These are phyloP conservation scores for Patiria miniata DNA, from an alignment of 35 echinoderm and acorn worm species.

Conservation along the genomic window DNA sequence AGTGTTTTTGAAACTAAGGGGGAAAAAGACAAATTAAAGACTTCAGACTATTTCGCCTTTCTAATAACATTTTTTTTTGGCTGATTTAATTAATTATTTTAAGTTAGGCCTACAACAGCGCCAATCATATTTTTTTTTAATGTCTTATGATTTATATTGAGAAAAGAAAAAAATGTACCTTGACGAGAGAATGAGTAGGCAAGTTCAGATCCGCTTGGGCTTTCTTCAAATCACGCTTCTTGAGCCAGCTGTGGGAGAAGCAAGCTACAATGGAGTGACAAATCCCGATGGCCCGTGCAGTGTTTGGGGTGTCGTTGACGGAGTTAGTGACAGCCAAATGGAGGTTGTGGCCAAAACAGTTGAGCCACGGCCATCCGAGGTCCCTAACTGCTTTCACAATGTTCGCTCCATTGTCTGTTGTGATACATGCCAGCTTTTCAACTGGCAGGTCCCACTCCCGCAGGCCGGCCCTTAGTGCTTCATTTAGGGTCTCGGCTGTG, in stretches of 20 bases:
- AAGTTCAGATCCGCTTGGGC: background rate
- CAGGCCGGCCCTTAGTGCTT: background rate
- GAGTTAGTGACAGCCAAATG: constrained; percentile 63
- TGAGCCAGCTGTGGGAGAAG: constrained; percentile 45
- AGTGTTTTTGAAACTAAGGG: no score
- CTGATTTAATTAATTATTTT: background rate
- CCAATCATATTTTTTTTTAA: background rate
- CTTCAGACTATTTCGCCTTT: no score
- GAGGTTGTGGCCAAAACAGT: constrained; percentile 63
- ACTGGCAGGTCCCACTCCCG: constrained; percentile 26
- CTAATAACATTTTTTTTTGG: background rate
- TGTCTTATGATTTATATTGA: background rate
- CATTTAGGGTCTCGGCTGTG: constrained; percentile 42
- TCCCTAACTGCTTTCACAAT: constrained; percentile 28
- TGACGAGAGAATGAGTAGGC: background rate
- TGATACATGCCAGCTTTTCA: constrained; percentile 34
- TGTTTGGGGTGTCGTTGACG: background rate
- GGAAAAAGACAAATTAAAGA: no score
- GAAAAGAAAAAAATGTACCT: background rate
- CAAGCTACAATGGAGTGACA: constrained; percentile 14
- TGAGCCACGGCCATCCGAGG: constrained; percentile 34
- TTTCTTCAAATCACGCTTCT: background rate
- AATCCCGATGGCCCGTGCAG: background rate
- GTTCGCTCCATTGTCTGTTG: constrained; percentile 53
- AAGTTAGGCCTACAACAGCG: background rate